Conservation (phyloP, 2,797 vertebrate species). For the Sebastes melanostomus region DNA sequence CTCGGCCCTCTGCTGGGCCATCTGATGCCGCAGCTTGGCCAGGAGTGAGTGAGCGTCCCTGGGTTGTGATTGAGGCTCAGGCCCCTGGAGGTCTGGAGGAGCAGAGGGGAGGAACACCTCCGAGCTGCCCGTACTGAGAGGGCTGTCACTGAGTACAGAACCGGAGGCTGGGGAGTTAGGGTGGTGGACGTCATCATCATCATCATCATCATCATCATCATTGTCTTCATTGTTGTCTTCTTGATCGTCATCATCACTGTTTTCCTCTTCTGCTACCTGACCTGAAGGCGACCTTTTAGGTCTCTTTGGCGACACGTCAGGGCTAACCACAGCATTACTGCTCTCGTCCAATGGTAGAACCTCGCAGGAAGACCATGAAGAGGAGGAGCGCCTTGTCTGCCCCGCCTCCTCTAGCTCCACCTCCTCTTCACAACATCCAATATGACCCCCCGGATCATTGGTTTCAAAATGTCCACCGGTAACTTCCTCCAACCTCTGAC, state of each 20-base stretch:
- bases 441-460: not conserved
- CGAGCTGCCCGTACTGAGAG: slow-evolving; percentile 83
- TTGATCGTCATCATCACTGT: not conserved
- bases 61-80: slow-evolving; percentile 21
- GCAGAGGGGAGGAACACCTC: slow-evolving; percentile 83
- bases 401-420: slow-evolving; percentile 27
- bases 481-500: slow-evolving; percentile 6
- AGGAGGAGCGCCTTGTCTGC: slow-evolving; percentile 57
- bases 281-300: slow-evolving; percentile 27
- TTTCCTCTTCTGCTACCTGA: slow-evolving; percentile 16
- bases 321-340: slow-evolving; percentile 1
- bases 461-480: not conserved
- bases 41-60: slow-evolving; percentile 58
- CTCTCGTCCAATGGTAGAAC: slow-evolving; percentile 69
- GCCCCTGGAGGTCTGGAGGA: slow-evolving; percentile 57
- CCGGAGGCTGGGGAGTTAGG: slow-evolving; percentile 73
- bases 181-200: slow-evolving; percentile 30
- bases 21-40: slow-evolving; percentile 73
- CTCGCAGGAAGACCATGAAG: slow-evolving; percentile 82
- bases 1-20: slow-evolving; percentile 76
- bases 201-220: not conserved
- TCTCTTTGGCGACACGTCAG: slow-evolving; percentile 24
- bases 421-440: not conserved
- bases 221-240: slow-evolving; percentile 8
- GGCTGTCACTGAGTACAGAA: slow-evolving; percentile 65